These are phyloP conservation scores for Masnerella sp. DNA, from an alignment of 2,888 invertebrate genomes.

Conservation along the genomic window DNA sequence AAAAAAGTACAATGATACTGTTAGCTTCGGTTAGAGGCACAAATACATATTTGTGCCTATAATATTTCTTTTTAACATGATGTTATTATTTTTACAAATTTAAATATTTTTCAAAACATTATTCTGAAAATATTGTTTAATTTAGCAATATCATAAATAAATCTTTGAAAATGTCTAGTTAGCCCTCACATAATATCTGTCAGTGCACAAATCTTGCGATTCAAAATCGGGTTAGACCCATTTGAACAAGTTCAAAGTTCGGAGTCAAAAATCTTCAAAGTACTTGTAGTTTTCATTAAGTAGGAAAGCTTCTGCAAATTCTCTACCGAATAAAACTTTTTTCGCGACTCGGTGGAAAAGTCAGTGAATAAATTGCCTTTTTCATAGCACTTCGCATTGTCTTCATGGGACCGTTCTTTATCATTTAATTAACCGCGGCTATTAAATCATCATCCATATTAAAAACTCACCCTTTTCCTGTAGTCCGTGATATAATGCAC, in stretches of 20 bases:
- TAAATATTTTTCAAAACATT: constrained; percentile 17
- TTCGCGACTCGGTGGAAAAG: constrained; percentile 53
- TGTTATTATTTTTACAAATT: too few relatives aligned
- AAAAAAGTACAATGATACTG: too few relatives aligned
- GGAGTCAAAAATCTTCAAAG: constrained; percentile 46
- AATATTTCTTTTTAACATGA: too few relatives aligned
- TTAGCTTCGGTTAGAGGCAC: too few relatives aligned
- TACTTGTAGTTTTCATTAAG: constrained; percentile 54
- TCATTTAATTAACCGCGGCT: constrained; percentile 70
- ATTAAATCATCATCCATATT: constrained; percentile 71
- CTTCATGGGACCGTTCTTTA: constrained; percentile 63
- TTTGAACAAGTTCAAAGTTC: constrained; percentile 43
- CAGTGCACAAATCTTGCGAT: constrained; percentile 35
- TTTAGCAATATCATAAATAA: constrained; percentile 10
- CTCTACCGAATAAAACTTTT: constrained; percentile 56
- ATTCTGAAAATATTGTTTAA: neutral
- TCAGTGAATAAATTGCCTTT: constrained; percentile 56
- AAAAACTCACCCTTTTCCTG: constrained; percentile 65
- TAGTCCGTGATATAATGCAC: constrained; percentile 46
- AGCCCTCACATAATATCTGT: constrained; percentile 19
- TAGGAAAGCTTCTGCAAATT: constrained; percentile 56
- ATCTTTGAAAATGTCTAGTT: constrained; percentile 11
- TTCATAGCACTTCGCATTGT: constrained; percentile 58
- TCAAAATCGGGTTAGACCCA: constrained; percentile 42
- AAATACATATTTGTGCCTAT: too few relatives aligned